Conservation (phyloP, 1,140 invertebrate genomes). For the Papilio glaucus region DNA sequence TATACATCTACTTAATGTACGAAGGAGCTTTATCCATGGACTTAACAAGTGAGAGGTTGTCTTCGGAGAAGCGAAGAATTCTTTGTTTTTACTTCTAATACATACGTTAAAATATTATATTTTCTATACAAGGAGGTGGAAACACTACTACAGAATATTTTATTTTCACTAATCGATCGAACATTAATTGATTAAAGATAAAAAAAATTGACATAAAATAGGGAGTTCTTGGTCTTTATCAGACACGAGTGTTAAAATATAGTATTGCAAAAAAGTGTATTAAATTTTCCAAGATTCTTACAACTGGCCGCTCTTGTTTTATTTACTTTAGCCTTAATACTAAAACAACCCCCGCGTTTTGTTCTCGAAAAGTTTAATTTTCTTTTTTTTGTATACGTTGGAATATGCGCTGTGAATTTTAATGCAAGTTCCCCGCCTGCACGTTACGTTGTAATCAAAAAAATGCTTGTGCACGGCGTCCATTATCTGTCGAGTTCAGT, state of each 20-base stretch:
- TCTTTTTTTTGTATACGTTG: slow-evolving; percentile 18
- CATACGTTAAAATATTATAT: no score
- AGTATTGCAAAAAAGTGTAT: background rate
- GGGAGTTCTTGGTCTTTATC: no score
- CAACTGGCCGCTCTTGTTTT: slow-evolving; percentile 11
- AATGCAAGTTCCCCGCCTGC: slow-evolving; percentile 4
- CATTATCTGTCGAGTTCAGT: slow-evolving; percentile 15
- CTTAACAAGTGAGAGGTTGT: background rate
- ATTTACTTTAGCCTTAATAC: background rate
- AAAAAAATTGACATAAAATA: no score
- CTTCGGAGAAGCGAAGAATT: background rate
- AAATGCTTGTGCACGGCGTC: slow-evolving; percentile 16
- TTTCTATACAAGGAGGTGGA: no score
- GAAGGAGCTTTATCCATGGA: slow-evolving; percentile 3
- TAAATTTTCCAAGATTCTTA: background rate
- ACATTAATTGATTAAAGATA: no score
- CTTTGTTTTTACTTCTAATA: background rate
- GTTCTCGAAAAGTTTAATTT: slow-evolving; percentile 24
- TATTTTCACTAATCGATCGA: no score
- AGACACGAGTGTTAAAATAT: no score
- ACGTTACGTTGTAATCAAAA: slow-evolving; percentile 29
- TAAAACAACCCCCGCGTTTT: background rate
- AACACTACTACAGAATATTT: no score
- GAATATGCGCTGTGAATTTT: slow-evolving; percentile 19
- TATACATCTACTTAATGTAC: slow-evolving; percentile 14